Base-by-base conservation (phyloP, 2,113 vertebrate species). In the Labeo catla region DNA sequence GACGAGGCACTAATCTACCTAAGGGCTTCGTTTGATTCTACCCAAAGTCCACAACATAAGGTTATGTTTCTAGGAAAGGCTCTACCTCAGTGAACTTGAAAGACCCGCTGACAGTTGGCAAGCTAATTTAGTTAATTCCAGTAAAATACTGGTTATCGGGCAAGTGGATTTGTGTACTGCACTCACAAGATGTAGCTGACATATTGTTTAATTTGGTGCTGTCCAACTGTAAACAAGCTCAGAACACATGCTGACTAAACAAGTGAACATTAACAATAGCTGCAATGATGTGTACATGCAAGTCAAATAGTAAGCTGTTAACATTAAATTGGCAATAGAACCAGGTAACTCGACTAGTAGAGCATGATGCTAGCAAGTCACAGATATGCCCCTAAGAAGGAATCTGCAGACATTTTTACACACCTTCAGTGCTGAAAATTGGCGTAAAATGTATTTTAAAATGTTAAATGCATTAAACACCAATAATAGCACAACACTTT, bases 1-100 rank as follows among this genome's bases (percentile, higher is more conserved):
- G 65, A 76, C 83, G 47, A 39, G 59, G 45, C 57, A 15, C 8
- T 86, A 91, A 87, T 91, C 90, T 89, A 87, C 73, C 82, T 84
- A 86, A 85, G 54, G 49, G 45, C 83, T 85, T 66, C 52, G 11
- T 88, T 45, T 63, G 34, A 77, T 54, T 80, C 74, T 70, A 36
- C 59, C 54, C 34, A 8, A 47, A 63, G 66, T 50, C 50, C 86
- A 63, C 47, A 77, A 54, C 63, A 85, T 83, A 84, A 59, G 34
- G 81, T 84, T 28, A 45, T 39, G 59, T 66, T 86, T 72, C 80
- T 43, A 66, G 74, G 85, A 79, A 87, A 57, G 43, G 12, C 61
- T 50, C 45, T 57, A 80, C 76, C 23, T 68, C 19, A 45, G 23
- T 36, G 19, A 72, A 73, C 47, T 45, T 9, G 1, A 39, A 4